Conservation (phyloP, 2,888 invertebrate species). For the Luperina testacea region DNA sequence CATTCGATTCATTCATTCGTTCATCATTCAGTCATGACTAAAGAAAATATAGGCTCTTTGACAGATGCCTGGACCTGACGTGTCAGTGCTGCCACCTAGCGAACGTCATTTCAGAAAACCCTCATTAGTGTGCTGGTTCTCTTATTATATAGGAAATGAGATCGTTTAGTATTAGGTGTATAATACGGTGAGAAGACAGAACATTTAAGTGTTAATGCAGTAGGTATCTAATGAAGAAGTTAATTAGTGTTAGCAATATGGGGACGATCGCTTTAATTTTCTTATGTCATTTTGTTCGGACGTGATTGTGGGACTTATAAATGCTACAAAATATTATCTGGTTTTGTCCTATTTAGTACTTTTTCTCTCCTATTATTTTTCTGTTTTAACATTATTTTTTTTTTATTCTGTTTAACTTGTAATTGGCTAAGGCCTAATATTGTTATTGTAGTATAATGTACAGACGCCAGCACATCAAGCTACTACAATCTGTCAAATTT, state of each 20-base stretch:
- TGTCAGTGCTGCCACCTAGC: too few relatives aligned
- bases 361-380: neutral
- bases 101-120: too few relatives aligned
- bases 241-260: slow-evolving; percentile 20
- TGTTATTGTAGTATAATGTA: too few relatives aligned
- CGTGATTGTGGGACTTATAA: neutral
- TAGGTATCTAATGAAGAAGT: slow-evolving; percentile 9
- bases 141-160: slow-evolving; percentile 40
- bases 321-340: neutral
- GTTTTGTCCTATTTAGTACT: neutral
- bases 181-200: slow-evolving; percentile 12
- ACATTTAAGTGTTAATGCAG: slow-evolving; percentile 10
- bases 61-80: too few relatives aligned
- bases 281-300: neutral
- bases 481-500: too few relatives aligned
- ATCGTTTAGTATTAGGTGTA: neutral
- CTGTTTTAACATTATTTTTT: neutral
- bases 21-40: too few relatives aligned
- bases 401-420: neutral
- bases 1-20: too few relatives aligned
- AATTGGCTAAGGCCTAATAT: neutral
- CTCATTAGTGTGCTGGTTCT: neutral
- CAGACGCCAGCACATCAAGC: too few relatives aligned
- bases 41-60: too few relatives aligned
- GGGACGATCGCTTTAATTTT: slow-evolving; percentile 15